A percentile compares a stretch with the other conserved stretches of the same genome.
Evolutionary conservation across 2,888 invertebrate species (phyloP).

Genomic region (Ferrisia virgata): DNA sequence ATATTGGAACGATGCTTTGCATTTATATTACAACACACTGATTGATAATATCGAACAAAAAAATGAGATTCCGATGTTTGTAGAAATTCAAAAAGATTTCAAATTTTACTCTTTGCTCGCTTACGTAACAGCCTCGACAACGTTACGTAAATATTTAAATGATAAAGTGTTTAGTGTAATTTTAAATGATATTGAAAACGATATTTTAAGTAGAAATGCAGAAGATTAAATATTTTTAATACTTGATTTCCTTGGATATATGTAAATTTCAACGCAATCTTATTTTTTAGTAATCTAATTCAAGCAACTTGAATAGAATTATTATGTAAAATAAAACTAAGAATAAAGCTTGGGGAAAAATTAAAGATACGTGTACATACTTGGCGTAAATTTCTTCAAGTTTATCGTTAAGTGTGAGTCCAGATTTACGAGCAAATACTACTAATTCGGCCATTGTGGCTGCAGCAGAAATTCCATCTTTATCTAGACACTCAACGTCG

Average conservation of each 20-base stretch:
- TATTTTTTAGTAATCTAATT: too few species aligned
- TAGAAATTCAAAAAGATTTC: neutral
- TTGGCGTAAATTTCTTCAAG: conserved; percentile 72
- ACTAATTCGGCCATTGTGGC: conserved; percentile 74
- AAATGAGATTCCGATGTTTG: neutral
- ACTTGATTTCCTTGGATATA: too few species aligned
- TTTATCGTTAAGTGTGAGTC: conserved; percentile 61
- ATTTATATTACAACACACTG: neutral
- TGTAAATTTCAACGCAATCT: too few species aligned
- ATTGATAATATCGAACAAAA: neutral
- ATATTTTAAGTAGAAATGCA: neutral
- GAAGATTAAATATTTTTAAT: too few species aligned
- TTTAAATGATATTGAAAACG: neutral
- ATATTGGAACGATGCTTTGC: conserved; percentile 12
- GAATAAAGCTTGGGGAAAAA: neutral
- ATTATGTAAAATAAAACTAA: neutral
- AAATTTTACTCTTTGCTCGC: conserved; percentile 10
- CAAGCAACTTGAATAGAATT: too few species aligned
- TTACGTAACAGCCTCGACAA: neutral
- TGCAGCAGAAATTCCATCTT: conserved; percentile 93
- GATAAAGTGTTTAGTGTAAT: neutral
- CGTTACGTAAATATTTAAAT: neutral
- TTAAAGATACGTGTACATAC: conserved; percentile 54
- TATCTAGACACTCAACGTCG: conserved; percentile 80
- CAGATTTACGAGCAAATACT: conserved; percentile 62